Percentiles rank a stretch among this genome's conserved stretches.
phyloP scores from a whole-genome alignment of 2,888 invertebrate genomes.

The Drosophila aldrichi region DNA sequence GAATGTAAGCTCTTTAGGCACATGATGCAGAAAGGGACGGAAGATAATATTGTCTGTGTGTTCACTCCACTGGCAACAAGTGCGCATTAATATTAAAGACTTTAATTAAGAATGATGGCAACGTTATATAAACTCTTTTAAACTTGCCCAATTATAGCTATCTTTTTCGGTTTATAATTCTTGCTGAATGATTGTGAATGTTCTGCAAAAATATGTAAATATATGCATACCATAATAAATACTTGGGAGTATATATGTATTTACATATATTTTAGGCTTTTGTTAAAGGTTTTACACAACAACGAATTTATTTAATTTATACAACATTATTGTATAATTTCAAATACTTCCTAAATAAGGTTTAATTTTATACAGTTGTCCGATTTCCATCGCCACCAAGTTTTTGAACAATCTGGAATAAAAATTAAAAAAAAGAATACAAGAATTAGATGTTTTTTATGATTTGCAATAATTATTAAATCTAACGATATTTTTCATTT shows the following conservation, averaged over 20 bases:
- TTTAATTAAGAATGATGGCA: neutral
- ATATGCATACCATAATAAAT: neutral
- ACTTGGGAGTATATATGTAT: conserved; percentile 2
- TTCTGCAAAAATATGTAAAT: neutral
- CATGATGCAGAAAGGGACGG: conserved; percentile 1
- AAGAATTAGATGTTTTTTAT: neutral
- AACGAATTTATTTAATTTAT: conserved; percentile 70
- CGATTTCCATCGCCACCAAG: conserved; percentile 93
- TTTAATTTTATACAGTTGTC: conserved; percentile 89
- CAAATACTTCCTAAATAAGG: conserved; percentile 42
- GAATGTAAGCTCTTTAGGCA: neutral
- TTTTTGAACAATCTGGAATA: conserved; percentile 90
- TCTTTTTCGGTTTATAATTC: conserved; percentile 3
- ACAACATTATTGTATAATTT: conserved; percentile 67
- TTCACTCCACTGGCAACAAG: neutral
- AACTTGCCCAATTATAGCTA: neutral
- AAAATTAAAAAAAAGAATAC: neutral
- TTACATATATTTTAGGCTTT: conserved; percentile 11
- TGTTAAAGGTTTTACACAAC: conserved; percentile 52
- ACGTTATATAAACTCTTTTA: neutral
- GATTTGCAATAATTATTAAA: neutral
- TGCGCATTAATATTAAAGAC: neutral
- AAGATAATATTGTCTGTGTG: neutral
- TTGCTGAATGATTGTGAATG: neutral
- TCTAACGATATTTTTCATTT: neutral